Evolutionary conservation across 2,113 vertebrate genomes (phyloP).

Genomic region (Rhinolophus sinicus): DNA sequence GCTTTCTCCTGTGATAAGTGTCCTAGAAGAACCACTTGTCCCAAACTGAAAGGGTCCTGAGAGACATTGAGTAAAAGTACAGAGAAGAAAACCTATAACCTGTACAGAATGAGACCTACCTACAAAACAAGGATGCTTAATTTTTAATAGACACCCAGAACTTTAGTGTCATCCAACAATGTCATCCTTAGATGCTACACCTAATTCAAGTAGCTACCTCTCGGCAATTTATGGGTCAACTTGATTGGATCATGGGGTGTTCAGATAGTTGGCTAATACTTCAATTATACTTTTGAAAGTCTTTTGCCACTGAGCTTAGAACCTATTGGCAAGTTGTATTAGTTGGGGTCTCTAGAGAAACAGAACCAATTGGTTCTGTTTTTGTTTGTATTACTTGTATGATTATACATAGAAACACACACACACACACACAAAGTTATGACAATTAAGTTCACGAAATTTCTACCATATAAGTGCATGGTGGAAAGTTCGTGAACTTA

Average conservation of each 20-base stretch:
- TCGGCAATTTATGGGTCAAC: too few species aligned
- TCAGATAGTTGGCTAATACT: too few species aligned
- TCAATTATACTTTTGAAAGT: neutral
- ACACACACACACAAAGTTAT: too few species aligned
- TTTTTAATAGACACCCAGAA: neutral
- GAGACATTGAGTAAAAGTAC: neutral
- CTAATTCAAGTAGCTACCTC: neutral
- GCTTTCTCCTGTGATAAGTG: neutral
- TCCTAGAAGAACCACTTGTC: neutral
- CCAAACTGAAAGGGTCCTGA: neutral
- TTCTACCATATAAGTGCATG: too few species aligned
- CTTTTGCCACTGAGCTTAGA: neutral
- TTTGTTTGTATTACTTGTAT: too few species aligned
- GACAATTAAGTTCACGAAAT: too few species aligned
- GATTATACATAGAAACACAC: too few species aligned
- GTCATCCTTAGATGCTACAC: neutral
- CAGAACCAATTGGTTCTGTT: neutral
- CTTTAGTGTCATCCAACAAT: neutral
- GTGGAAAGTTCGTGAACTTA: too few species aligned
- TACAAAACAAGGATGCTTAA: neutral
- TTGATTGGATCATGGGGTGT: too few species aligned
- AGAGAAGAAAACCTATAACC: neutral
- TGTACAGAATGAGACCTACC: neutral
- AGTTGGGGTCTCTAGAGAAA: neutral
- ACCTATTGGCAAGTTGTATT: neutral